Evolutionary conservation across 2,888 invertebrate species (phyloP).

Genomic region (Macrophya alboannulata): DNA sequence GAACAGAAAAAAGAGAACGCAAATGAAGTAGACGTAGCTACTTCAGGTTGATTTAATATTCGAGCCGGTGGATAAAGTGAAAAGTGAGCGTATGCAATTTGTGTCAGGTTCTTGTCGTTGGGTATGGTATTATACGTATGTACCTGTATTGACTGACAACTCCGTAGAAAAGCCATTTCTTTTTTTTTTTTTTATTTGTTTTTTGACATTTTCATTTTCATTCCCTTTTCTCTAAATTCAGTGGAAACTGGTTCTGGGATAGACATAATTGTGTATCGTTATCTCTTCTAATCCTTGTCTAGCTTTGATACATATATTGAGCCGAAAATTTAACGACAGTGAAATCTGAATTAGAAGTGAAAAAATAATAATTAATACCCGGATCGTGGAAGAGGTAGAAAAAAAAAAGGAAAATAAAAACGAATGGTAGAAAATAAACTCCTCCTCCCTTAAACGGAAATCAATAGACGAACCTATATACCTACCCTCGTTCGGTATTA

Average conservation of each 20-base stretch:
- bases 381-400: background rate
- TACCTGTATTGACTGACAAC: slow-evolving; percentile 29
- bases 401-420: background rate
- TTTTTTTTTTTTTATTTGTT: background rate
- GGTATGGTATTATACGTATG: background rate
- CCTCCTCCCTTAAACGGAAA: slow-evolving; percentile 38
- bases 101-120: slow-evolving; percentile 23
- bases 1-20: slow-evolving; percentile 5
- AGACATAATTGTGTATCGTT: background rate
- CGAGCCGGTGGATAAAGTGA: slow-evolving; percentile 40
- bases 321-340: background rate
- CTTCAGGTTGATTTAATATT: slow-evolving; percentile 49
- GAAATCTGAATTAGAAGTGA: background rate
- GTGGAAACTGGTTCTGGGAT: background rate
- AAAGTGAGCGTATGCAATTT: slow-evolving; percentile 47
- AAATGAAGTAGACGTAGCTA: slow-evolving; percentile 41
- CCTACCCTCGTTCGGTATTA: background rate
- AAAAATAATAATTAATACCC: background rate
- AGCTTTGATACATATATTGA: background rate
- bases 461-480: slow-evolving; percentile 18
- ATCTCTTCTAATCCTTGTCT: background rate
- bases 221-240: background rate
- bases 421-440: background rate
- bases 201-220: background rate
- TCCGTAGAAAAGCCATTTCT: background rate